Evolutionary conservation across 2,113 vertebrate genomes (phyloP), one percentile per base, ranked within the genome.

Genomic region (Chloebia gouldiae): DNA sequence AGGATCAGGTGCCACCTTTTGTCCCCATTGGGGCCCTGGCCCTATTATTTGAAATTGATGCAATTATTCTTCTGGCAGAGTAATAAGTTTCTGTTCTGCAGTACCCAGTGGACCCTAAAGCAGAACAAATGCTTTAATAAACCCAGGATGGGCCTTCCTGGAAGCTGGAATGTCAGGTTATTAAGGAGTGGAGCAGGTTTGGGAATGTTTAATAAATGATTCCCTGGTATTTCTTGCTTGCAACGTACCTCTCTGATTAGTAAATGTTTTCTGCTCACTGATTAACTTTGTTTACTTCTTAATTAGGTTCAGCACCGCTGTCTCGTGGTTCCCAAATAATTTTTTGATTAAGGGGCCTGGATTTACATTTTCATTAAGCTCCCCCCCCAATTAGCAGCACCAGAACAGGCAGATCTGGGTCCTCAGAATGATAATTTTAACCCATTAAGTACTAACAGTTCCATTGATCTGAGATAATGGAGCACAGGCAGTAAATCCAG

Each of bases 201-300:
- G 91, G 84, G 89, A 88, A 91, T 71, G 93, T 94, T 96, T 88
- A 85, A 97, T 97, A 94, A 96, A 91, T 49, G 51, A 69, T 80
- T 65, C 40, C 47, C 79, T 94, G 64, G 51, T 92, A 95, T 94
- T 96, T 88, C 93, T 97, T 92, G 35, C 96, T 77, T 31, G 86
- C 24, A 56, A 57, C 33, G 45, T 24, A 91, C 76, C 76, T 80
- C 54, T 96, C 86, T 81, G 96, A 97, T 97, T 96, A 96, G 96
- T 47, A 86, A 97, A 94, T 89, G 94, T 95, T 95, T 94, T 96
- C 96, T 86, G 91, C 66, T 96, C 90, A 0, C 97, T 98, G 96
- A 97, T 98, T 97, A 97, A 97, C 97, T 97, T 97, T 97, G 97
- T 98, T 98, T 98, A 97, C 97, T 97, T 93, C 96, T 96, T 97